Percentiles rank a stretch among this genome's conserved stretches.
phyloP scores from a whole-genome alignment of 2,888 invertebrate species.

The Hoplodrina ambigua region DNA sequence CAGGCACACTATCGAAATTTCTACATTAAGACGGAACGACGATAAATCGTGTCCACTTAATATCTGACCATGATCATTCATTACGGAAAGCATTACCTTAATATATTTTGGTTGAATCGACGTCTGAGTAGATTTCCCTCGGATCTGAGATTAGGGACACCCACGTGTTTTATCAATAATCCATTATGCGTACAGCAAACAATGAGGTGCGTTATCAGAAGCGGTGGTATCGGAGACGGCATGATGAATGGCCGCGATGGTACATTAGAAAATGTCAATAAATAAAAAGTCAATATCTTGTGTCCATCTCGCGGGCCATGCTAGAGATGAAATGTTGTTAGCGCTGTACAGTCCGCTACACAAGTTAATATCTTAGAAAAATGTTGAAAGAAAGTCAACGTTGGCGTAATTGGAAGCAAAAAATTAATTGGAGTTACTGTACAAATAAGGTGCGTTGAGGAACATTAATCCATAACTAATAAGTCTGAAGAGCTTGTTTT shows the following conservation, averaged over 20 bases:
- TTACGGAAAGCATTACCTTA: slow-evolving; percentile 79
- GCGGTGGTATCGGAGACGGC: slow-evolving; percentile 76
- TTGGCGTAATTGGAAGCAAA: slow-evolving; percentile 52
- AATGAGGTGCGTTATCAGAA: slow-evolving; percentile 87
- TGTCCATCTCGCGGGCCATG: slow-evolving; percentile 74
- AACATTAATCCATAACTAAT: slow-evolving; percentile 23
- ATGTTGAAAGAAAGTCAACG: slow-evolving; percentile 41
- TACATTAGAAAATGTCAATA: slow-evolving; percentile 90
- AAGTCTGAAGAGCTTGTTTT: neutral
- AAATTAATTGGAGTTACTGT: slow-evolving; percentile 48
- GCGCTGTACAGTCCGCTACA: slow-evolving; percentile 46
- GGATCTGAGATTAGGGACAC: slow-evolving; percentile 85
- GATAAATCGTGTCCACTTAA: slow-evolving; percentile 86
- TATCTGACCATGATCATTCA: slow-evolving; percentile 85
- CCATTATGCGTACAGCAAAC: slow-evolving; percentile 88
- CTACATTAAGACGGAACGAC: slow-evolving; percentile 80
- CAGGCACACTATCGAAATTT: slow-evolving; percentile 81
- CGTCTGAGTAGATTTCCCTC: slow-evolving; percentile 80
- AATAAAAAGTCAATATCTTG: slow-evolving; percentile 88
- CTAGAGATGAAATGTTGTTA: slow-evolving; percentile 72
- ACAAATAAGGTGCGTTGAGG: slow-evolving; percentile 43
- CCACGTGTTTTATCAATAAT: slow-evolving; percentile 90
- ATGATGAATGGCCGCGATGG: slow-evolving; percentile 85
- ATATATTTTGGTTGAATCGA: slow-evolving; percentile 81
- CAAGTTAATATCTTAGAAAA: slow-evolving; percentile 43